phyloP scores from a whole-genome alignment of 2,888 invertebrate genomes.

The Sinelater perroti region DNA sequence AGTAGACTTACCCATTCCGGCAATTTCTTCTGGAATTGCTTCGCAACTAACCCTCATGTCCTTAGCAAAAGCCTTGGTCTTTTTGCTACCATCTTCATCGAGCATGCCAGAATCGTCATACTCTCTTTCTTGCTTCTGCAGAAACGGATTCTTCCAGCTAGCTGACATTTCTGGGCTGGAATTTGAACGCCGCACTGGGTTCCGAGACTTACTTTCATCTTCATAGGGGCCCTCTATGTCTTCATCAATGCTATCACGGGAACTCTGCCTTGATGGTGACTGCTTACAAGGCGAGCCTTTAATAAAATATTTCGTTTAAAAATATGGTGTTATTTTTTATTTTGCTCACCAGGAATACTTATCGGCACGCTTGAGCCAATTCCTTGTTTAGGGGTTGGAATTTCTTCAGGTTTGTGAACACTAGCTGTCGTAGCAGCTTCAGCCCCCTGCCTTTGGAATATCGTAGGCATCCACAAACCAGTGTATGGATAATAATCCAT shows the following conservation, averaged over 20 bases:
- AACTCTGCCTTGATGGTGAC: constrained; percentile 64
- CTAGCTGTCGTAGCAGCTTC: constrained; percentile 29
- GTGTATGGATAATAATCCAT: constrained; percentile 54
- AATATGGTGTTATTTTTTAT: background rate
- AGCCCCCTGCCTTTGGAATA: constrained; percentile 46
- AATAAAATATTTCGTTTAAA: constrained; percentile 10
- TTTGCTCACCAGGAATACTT: constrained; percentile 67
- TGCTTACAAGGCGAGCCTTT: constrained; percentile 52
- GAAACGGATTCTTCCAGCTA: constrained; percentile 79
- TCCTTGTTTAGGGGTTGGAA: constrained; percentile 40
- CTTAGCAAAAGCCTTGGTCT: constrained; percentile 71
- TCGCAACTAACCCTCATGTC: constrained; percentile 88
- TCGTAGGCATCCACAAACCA: background rate
- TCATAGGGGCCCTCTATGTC: constrained; percentile 58
- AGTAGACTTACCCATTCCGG: constrained; percentile 58
- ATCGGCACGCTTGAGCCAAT: constrained; percentile 66
- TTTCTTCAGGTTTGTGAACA: constrained; percentile 35
- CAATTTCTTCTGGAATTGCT: constrained; percentile 90
- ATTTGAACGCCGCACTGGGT: constrained; percentile 88
- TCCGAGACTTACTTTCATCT: constrained; percentile 67
- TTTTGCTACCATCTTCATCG: constrained; percentile 62
- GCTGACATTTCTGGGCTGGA: constrained; percentile 94
- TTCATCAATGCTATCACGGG: constrained; percentile 65
- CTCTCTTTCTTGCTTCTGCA: constrained; percentile 49
- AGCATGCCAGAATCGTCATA: constrained; percentile 41